Percentiles rank a stretch among this genome's conserved stretches.
phyloP scores from a whole-genome alignment of 2,888 invertebrate genomes.

The Sphaerophoria taeniata region DNA sequence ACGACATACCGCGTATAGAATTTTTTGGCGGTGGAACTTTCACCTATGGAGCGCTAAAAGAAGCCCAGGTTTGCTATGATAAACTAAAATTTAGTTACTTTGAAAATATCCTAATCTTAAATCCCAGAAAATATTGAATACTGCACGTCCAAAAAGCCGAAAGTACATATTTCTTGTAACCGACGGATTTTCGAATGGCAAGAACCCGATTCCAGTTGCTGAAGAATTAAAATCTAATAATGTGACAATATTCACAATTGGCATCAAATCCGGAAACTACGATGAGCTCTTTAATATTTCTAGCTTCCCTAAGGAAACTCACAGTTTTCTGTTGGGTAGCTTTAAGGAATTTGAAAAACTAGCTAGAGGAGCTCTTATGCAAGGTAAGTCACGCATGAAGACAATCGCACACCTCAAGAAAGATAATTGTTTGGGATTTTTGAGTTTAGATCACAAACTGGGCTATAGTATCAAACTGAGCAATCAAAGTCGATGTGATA shows the following conservation, averaged over 20 bases:
- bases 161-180: conserved; percentile 88
- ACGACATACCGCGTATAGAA: conserved; percentile 85
- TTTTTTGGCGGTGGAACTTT: conserved; percentile 88
- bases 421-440: neutral
- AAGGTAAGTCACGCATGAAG: conserved; percentile 83
- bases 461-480: conserved; percentile 85
- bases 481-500: conserved; percentile 83
- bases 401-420: too few relatives aligned
- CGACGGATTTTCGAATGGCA: conserved; percentile 89
- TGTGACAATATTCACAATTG: conserved; percentile 84
- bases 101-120: conserved; percentile 9
- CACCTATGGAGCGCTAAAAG: conserved; percentile 87
- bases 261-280: conserved; percentile 87
- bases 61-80: conserved; percentile 84
- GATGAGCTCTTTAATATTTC: conserved; percentile 86
- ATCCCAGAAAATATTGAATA: conserved; percentile 83
- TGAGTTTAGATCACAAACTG: conserved; percentile 84
- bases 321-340: conserved; percentile 87
- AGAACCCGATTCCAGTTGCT: conserved; percentile 86
- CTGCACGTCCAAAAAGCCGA: conserved; percentile 82
- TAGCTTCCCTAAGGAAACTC: conserved; percentile 85
- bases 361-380: conserved; percentile 87
- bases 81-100: conserved; percentile 1
- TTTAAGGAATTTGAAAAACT: conserved; percentile 88
- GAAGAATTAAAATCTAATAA: conserved; percentile 84